Evolutionary conservation across 2,888 invertebrate genomes (phyloP).

Genomic region (Steinernema hermaphroditum): DNA sequence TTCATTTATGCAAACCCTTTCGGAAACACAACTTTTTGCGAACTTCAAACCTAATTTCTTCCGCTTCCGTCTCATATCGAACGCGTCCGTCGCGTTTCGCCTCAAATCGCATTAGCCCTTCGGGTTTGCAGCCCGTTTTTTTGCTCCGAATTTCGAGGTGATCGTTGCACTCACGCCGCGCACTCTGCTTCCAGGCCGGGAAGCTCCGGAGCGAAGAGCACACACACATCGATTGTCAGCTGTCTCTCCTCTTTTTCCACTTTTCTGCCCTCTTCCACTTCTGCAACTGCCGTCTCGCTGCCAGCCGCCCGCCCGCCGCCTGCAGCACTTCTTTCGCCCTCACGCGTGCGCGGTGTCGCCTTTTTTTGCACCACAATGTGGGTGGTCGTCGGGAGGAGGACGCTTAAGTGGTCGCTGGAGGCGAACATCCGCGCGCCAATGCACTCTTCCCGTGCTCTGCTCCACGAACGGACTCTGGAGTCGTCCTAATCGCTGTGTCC

Average conservation of each 20-base stretch:
- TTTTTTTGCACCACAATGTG: constrained; percentile 24
- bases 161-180: too few relatives aligned
- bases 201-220: background rate
- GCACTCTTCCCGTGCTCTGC: constrained; percentile 11
- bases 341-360: background rate
- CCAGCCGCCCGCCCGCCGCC: background rate
- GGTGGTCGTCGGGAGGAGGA: constrained; percentile 4
- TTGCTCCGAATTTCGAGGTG: too few relatives aligned
- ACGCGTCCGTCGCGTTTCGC: too few relatives aligned
- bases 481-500: background rate
- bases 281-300: constrained; percentile 4
- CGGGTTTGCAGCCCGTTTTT: too few relatives aligned
- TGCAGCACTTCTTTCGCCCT: constrained; percentile 12
- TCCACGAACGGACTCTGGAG: background rate
- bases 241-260: constrained; percentile 18
- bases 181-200: too few relatives aligned
- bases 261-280: constrained; percentile 2
- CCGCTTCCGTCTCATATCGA: too few relatives aligned
- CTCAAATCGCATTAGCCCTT: too few relatives aligned
- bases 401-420: constrained; percentile 27
- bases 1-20: too few relatives aligned
- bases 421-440: constrained; percentile 13
- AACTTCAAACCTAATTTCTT: too few relatives aligned
- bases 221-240: constrained; percentile 30
- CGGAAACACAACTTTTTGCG: too few relatives aligned